Conservation (phyloP, 2,113 vertebrate species). For the Carassius auratus region DNA sequence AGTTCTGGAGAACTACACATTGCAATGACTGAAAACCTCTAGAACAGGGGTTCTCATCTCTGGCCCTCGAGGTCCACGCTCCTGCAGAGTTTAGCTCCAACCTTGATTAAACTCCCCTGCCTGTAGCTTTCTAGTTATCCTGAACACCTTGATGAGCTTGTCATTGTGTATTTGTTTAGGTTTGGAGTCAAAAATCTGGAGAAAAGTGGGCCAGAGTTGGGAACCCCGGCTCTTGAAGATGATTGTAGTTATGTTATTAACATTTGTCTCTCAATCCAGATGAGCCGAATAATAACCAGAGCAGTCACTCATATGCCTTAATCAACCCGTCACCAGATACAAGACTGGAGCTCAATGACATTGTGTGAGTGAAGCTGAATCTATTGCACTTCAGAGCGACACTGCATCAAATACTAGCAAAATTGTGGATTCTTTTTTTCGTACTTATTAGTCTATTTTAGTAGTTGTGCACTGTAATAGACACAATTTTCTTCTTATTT, state of each 20-base stretch:
- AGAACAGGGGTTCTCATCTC: no score
- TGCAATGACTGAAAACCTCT: background rate
- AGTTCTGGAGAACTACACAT: background rate
- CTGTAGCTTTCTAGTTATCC: no score
- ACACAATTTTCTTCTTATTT: background rate
- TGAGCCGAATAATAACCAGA: constrained; percentile 77
- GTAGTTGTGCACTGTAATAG: background rate
- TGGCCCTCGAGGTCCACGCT: no score
- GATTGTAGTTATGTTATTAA: background rate
- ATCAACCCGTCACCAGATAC: constrained; percentile 82
- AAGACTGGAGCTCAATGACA: constrained; percentile 78
- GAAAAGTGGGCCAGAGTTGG: background rate
- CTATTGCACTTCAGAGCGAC: background rate
- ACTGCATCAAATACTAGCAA: background rate
- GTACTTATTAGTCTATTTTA: background rate
- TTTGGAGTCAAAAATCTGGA: background rate
- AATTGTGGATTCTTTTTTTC: background rate
- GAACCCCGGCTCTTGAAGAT: background rate
- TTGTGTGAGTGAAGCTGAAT: constrained; percentile 74
- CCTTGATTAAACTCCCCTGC: no score
- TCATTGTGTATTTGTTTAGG: background rate
- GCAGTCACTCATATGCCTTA: constrained; percentile 80
- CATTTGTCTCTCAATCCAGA: constrained; percentile 63
- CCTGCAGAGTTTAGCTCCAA: no score
- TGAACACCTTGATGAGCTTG: no score